Base-by-base conservation (phyloP, 2,797 vertebrate species). In the Aselliscus stoliczkanus region DNA sequence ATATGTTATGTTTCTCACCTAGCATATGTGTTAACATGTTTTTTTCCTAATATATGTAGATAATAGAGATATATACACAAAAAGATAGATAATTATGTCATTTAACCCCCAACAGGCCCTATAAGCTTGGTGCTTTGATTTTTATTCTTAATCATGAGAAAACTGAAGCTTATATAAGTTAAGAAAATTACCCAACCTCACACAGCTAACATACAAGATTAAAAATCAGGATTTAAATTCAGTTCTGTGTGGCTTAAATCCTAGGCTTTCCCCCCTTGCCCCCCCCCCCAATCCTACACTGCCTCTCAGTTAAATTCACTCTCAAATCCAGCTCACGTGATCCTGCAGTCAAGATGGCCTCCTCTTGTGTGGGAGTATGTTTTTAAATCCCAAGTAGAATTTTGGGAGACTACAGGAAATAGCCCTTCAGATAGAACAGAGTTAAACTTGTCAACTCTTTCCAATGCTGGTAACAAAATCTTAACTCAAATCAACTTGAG, bases 161-260 rank as follows among this genome's bases (percentile, higher is more conserved):
- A 52, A 70, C 7, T 64, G 25, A 81, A 70, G 27, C 4, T 87
- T n/a, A 39, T 25, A 47, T 20, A 81, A 50, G 14, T 88, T 69
- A 70, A 84, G 50, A 75, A 76, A 96, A 17, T 54, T 75, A 15
- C 52, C 17, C 44, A 88, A 25, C 21, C 27, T 72, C 72, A 88
- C 37, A 69, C 12, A 62, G 29, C 34, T 62, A 54, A 92, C 50
- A 15, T 31, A 70, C 15, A 13, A 34, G 37, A 64, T 65, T 65
- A 50, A 67, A 89, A 62, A 50, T 5, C 17, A 44, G 54, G 23
- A 76, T 62, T 31, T 44, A 31, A 95, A 76, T 25, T 62, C 83
- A 11, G 18, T 54, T 70, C 69, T 31, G 29, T 47, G 47, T 76
- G 34, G 29, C 10, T 67, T 47, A 58, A 93, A 75, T 65, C 21